Conservation (phyloP, 2,113 vertebrate genomes). For the Oxyruncus cristatus region DNA sequence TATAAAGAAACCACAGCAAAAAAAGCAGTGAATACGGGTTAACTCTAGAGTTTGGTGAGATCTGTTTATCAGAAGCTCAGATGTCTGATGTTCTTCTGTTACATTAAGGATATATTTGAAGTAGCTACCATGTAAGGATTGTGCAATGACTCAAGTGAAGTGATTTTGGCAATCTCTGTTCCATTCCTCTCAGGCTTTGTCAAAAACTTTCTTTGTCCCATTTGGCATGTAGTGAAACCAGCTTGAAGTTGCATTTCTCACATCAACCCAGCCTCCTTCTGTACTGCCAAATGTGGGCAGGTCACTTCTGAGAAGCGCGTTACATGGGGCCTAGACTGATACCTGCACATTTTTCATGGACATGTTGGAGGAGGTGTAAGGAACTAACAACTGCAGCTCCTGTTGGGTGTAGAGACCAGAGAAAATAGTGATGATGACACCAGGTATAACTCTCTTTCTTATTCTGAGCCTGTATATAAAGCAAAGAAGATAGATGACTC, state of each 20-base stretch:
- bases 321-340: neutral
- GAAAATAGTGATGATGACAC: neutral
- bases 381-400: neutral
- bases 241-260: neutral
- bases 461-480: neutral
- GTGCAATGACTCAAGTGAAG: neutral
- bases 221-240: neutral
- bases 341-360: neutral
- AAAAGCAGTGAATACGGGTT: neutral
- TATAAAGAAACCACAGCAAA: neutral
- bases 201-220: neutral
- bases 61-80: conserved; percentile 17
- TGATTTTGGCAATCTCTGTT: neutral
- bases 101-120: neutral
- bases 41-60: neutral
- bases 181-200: neutral
- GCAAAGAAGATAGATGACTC: neutral
- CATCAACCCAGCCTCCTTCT: neutral
- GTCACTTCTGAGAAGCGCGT: neutral
- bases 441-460: neutral
- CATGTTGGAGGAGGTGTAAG: neutral
- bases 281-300: neutral
- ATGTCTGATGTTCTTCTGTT: conserved; percentile 10
- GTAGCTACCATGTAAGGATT: neutral
- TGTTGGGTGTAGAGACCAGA: neutral